phyloP scores from a whole-genome alignment of 2,113 vertebrate genomes.

The Rhizomys pruinosus region DNA sequence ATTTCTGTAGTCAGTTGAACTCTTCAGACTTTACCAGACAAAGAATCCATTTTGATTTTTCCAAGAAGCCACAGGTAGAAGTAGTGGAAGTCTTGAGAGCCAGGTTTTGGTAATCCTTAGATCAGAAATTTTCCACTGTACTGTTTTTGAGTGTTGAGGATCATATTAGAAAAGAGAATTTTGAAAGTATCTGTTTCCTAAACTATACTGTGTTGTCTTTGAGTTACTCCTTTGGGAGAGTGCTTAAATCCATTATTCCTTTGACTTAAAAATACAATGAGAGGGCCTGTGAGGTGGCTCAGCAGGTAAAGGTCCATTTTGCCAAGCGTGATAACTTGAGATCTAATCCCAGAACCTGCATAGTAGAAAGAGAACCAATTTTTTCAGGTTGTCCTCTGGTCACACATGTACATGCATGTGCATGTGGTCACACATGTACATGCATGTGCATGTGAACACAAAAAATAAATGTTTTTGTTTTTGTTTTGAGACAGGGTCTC shows the following conservation, averaged over 20 bases:
- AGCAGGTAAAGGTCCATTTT: neutral
- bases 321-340: neutral
- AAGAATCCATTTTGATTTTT: neutral
- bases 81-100: neutral
- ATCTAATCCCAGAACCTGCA: neutral
- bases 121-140: neutral
- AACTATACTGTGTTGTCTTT: neutral
- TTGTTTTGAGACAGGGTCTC: too few species aligned
- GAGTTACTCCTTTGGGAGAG: conserved; percentile 36
- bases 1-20: neutral
- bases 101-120: neutral
- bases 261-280: conserved; percentile 43
- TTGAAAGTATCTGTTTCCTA: conserved; percentile 12
- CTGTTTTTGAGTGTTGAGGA: neutral
- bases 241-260: conserved; percentile 45
- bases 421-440: neutral
- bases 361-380: neutral
- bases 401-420: neutral
- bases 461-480: neutral
- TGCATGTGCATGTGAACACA: neutral
- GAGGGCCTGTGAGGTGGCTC: neutral
- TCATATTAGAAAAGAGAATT: conserved; percentile 15
- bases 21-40: neutral
- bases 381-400: neutral
- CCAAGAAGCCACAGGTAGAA: neutral